These are phyloP conservation scores for Hafferia zeledoni DNA, from an alignment of 2,797 vertebrate genomes.

Conservation along the genomic window DNA sequence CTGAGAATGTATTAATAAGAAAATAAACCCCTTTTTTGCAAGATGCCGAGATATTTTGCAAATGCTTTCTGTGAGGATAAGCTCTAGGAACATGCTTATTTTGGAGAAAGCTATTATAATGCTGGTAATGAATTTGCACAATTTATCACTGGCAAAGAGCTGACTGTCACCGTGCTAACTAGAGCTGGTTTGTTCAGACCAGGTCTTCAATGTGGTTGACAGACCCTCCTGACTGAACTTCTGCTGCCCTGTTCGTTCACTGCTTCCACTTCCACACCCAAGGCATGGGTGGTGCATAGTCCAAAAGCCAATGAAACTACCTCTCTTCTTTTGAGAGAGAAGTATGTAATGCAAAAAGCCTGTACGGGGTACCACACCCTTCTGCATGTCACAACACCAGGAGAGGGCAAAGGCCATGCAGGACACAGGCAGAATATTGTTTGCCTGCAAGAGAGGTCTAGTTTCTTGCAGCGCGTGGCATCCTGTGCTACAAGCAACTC, in stretches of 20 bases:
- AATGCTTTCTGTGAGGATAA: neutral
- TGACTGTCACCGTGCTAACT: neutral
- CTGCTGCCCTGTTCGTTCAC: neutral
- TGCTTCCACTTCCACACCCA: neutral
- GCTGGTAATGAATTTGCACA: neutral
- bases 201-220: neutral
- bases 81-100: neutral
- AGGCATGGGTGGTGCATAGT: neutral
- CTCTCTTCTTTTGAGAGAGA: neutral
- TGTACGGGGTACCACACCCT: accelerated
- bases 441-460: neutral
- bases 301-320: neutral
- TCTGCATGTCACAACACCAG: neutral
- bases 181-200: neutral
- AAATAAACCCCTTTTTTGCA: neutral
- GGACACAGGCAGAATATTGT: neutral
- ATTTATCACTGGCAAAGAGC: neutral
- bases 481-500: neutral
- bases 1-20: neutral
- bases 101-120: neutral
- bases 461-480: neutral
- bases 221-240: accelerated
- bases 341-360: neutral
- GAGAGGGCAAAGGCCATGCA: neutral
- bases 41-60: neutral